Percentiles rank a stretch among this genome's conserved stretches.
Conservation (phyloP, 2,797 vertebrate species). For the Poeciliopsis turneri region DNA sequence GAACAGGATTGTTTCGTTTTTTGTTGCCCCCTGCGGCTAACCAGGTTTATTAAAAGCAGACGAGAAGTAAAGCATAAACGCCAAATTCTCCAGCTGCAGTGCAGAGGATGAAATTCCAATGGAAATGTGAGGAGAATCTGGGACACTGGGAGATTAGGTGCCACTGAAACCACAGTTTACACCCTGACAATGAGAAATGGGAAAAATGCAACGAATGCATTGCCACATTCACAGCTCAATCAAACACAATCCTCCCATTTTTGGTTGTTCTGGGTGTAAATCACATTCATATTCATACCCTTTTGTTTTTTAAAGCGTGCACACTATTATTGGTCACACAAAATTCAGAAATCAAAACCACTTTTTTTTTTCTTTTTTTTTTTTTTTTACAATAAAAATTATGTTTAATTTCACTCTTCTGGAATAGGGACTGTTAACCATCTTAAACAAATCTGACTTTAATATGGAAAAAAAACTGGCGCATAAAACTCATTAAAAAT, state of each 20-base stretch:
- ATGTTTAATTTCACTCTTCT: neutral
- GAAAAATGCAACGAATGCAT: conserved; percentile 25
- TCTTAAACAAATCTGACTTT: neutral
- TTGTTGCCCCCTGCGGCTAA: conserved; percentile 14
- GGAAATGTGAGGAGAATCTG: conserved; percentile 54
- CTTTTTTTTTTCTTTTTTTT: neutral
- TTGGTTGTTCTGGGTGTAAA: neutral
- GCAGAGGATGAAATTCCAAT: conserved; percentile 43
- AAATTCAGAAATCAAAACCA: neutral
- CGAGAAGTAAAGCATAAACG: conserved; percentile 31
- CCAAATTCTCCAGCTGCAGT: conserved; percentile 27
- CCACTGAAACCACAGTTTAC: conserved; percentile 42
- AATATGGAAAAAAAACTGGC: neutral
- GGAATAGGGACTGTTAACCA: neutral
- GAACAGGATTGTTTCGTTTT: conserved; percentile 12
- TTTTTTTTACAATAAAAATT: neutral
- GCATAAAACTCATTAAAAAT: neutral
- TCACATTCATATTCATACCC: neutral
- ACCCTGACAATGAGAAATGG: conserved; percentile 31
- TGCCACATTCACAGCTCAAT: neutral
- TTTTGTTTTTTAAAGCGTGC: neutral
- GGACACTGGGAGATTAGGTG: conserved; percentile 47
- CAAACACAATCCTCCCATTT: neutral
- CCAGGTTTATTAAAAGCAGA: conserved; percentile 32
- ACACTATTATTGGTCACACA: neutral